These are phyloP conservation scores for Jacana jacana DNA, from an alignment of 2,113 vertebrate genomes.

Conservation along the genomic window DNA sequence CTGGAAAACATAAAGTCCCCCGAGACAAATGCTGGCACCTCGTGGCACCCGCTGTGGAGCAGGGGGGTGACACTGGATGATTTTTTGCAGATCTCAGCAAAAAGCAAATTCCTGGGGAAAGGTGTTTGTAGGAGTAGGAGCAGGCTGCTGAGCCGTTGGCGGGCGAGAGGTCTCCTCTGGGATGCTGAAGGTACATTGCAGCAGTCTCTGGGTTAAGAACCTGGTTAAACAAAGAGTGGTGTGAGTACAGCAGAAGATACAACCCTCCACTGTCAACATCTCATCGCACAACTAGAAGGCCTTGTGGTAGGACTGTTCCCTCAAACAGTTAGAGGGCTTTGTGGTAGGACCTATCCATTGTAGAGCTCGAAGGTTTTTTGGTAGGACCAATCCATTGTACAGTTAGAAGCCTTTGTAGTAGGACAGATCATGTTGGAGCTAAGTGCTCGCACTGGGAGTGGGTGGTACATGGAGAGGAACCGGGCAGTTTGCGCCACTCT, in stretches of 20 bases:
- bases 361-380: neutral
- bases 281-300: neutral
- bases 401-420: neutral
- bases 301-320: neutral
- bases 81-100: neutral
- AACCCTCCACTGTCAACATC: too few species aligned
- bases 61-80: neutral
- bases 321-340: rapidly evolving
- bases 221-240: neutral
- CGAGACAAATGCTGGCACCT: rapidly evolving
- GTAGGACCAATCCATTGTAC: neutral
- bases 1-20: neutral
- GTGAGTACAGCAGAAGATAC: neutral
- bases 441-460: rapidly evolving
- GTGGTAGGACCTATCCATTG: neutral
- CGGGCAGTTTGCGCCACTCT: neutral
- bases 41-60: too few species aligned
- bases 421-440: neutral
- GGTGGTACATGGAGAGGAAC: neutral
- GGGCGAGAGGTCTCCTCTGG: neutral
- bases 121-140: neutral
- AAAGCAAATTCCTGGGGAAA: neutral
- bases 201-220: neutral
- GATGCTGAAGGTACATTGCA: neutral
- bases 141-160: neutral